Conservation (phyloP, 1,140 invertebrate species). For the Papilio dardanus region DNA sequence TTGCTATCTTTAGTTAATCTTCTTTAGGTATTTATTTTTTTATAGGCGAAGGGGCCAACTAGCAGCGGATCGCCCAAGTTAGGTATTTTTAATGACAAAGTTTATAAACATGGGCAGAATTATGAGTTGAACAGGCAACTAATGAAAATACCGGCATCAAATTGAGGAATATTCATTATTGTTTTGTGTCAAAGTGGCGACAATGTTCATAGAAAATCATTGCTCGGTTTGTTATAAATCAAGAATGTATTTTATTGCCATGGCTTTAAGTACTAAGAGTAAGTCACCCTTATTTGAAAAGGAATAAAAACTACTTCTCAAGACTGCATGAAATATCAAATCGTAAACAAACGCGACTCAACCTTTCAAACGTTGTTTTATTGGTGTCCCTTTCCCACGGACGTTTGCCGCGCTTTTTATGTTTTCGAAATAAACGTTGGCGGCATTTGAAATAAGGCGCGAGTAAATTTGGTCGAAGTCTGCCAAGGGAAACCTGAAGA, state of each 20-base stretch:
- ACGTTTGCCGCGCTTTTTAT: constrained; percentile 79
- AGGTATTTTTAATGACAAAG: neutral
- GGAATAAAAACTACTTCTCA: constrained; percentile 80
- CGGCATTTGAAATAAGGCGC: constrained; percentile 79
- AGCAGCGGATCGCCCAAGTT: no score
- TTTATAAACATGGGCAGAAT: neutral
- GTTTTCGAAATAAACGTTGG: constrained; percentile 77
- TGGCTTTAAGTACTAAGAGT: constrained; percentile 63
- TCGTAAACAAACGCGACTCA: constrained; percentile 77
- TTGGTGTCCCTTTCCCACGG: constrained; percentile 77
- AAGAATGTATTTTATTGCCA: constrained; percentile 69
- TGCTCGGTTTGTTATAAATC: neutral
- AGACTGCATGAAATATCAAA: constrained; percentile 75
- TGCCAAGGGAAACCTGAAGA: constrained; percentile 70
- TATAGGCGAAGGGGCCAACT: no score
- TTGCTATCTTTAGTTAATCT: no score
- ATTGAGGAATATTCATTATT: neutral
- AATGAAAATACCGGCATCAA: neutral
- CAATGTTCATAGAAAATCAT: constrained; percentile 12
- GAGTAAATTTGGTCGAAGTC: constrained; percentile 73
- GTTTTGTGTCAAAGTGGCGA: neutral
- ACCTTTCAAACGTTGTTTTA: constrained; percentile 78
- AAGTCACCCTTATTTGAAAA: constrained; percentile 65
- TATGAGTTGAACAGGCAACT: neutral
- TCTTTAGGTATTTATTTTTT: no score